phyloP scores from a whole-genome alignment of 1,140 invertebrate species.

The Archivesica marissinica region DNA sequence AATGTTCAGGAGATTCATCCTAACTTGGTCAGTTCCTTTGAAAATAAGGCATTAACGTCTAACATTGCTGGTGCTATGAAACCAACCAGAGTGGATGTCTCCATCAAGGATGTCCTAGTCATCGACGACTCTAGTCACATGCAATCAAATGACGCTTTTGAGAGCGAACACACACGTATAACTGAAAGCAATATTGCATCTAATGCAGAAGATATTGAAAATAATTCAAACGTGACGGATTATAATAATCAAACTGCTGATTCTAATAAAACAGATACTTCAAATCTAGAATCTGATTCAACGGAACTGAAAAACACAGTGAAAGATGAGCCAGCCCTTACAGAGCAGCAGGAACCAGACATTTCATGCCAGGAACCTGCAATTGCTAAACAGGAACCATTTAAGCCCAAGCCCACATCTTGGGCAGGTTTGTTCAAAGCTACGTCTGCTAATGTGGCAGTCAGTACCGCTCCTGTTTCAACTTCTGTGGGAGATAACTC shows the following conservation, averaged over 20 bases:
- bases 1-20: slow-evolving; percentile 6
- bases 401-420: slow-evolving; percentile 26
- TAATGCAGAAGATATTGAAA: slow-evolving; percentile 13
- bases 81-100: slow-evolving; percentile 40
- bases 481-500: background rate
- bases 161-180: background rate
- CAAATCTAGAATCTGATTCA: background rate
- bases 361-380: background rate
- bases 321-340: background rate
- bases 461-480: background rate
- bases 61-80: background rate
- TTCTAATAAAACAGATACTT: background rate
- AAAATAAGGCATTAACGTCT: background rate
- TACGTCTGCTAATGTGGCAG: background rate
- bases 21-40: background rate
- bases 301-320: background rate
- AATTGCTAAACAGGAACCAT: background rate
- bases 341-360: background rate
- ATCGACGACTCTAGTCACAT: slow-evolving; percentile 12
- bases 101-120: slow-evolving; percentile 29
- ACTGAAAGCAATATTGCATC: background rate
- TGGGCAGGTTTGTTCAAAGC: slow-evolving; percentile 55
- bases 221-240: background rate
- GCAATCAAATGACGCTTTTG: background rate
- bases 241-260: background rate